Percentiles rank a stretch among this genome's conserved stretches.
Evolutionary conservation across 2,113 vertebrate species (phyloP).

Genomic region (Vireo altiloquus): DNA sequence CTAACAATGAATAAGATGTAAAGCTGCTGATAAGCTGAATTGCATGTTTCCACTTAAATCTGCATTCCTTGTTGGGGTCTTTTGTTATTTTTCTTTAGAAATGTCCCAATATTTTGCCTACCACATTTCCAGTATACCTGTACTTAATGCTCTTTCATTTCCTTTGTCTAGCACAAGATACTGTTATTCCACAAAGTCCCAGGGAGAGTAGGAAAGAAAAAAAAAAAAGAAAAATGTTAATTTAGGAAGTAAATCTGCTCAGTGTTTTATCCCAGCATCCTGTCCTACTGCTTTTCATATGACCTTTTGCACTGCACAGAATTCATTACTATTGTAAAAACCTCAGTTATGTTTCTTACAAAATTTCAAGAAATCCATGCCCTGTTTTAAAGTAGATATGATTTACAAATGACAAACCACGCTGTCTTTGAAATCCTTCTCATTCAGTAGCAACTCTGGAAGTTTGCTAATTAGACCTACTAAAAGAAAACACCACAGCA

Average conservation of each 20-base stretch:
- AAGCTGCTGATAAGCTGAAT: slow-evolving; percentile 16
- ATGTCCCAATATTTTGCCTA: not conserved
- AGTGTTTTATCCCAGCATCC: slow-evolving; percentile 39
- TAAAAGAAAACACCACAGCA: not conserved
- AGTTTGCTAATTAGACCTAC: not conserved
- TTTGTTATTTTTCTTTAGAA: slow-evolving; percentile 16
- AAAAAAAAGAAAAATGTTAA: not conserved
- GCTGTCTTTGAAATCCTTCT: not conserved
- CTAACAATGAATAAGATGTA: slow-evolving; percentile 52
- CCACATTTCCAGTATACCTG: not conserved
- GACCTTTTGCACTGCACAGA: slow-evolving; percentile 10
- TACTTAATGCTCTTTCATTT: slow-evolving; percentile 37
- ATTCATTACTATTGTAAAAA: slow-evolving; percentile 25
- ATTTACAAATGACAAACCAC: not conserved
- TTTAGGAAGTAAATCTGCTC: slow-evolving; percentile 42
- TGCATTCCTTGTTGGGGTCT: not conserved
- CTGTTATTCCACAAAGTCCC: slow-evolving; percentile 7
- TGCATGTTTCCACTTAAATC: slow-evolving; percentile 54
- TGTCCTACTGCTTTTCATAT: slow-evolving; percentile 37
- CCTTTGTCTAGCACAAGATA: slow-evolving; percentile 35
- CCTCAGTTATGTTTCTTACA: not conserved
- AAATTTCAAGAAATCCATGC: not conserved
- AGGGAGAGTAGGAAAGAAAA: not conserved
- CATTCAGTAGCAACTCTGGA: not conserved
- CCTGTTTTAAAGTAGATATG: not conserved